phyloP scores from a whole-genome alignment of 2,888 invertebrate species.

The Eupeodes latifasciatus region DNA sequence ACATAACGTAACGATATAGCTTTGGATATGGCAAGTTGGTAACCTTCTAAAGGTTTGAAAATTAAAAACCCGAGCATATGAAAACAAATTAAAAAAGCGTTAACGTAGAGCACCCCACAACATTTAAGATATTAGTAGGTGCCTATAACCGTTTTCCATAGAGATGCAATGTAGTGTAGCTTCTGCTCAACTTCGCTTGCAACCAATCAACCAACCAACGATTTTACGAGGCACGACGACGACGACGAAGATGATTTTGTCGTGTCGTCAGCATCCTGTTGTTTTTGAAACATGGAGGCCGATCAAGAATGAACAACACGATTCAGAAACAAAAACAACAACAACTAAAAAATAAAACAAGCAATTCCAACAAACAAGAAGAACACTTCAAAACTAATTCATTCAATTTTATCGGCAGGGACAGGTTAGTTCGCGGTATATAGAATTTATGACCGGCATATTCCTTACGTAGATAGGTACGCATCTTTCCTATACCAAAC shows the following conservation, averaged over 20 bases:
- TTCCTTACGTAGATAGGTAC: slow-evolving; percentile 58
- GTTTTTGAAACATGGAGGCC: slow-evolving; percentile 27
- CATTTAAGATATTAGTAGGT: slow-evolving; percentile 8
- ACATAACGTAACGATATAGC: not conserved
- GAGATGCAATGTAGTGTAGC: not conserved
- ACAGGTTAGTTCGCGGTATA: slow-evolving; percentile 66
- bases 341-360: not conserved
- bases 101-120: slow-evolving; percentile 49
- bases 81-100: slow-evolving; percentile 68
- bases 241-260: not conserved
- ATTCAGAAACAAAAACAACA: slow-evolving; percentile 4
- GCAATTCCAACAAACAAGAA: slow-evolving; percentile 34
- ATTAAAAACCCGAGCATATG: slow-evolving; percentile 61
- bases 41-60: slow-evolving; percentile 57
- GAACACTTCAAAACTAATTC: slow-evolving; percentile 70
- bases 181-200: slow-evolving; percentile 1
- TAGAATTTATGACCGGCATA: slow-evolving; percentile 64
- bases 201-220: not conserved
- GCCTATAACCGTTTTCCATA: not conserved
- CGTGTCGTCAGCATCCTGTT: slow-evolving; percentile 43
- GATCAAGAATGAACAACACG: slow-evolving; percentile 32
- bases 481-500: slow-evolving; percentile 43
- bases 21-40: not conserved
- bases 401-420: slow-evolving; percentile 73
- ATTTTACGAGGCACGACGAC: not conserved